A percentile compares a stretch with the other conserved stretches of the same genome.
Evolutionary conservation across 2,888 invertebrate species (phyloP).

Genomic region (Cyaniris semiargus): DNA sequence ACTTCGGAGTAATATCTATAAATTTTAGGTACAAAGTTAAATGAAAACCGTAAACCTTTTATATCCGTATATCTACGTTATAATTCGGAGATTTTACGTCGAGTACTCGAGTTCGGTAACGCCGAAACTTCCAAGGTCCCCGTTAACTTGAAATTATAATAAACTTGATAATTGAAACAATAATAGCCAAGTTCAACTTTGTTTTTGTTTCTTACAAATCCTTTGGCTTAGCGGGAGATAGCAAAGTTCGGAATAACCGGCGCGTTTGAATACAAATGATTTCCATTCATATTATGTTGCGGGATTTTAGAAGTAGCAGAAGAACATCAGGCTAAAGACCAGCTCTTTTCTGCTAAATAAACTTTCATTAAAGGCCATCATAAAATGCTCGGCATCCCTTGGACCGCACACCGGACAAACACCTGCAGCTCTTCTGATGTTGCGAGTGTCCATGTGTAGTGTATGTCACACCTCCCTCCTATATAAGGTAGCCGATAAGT

Average conservation of each 20-base stretch:
- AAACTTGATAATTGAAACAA: slow-evolving; percentile 27
- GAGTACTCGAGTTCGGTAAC: background rate
- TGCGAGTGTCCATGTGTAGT: too few species aligned
- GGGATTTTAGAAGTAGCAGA: background rate
- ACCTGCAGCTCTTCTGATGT: too few species aligned
- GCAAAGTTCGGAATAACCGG: slow-evolving; percentile 1
- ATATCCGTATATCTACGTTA: background rate
- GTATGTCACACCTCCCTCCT: too few species aligned
- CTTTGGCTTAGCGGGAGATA: background rate
- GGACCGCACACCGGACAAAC: too few species aligned
- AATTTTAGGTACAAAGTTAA: slow-evolving; percentile 9
- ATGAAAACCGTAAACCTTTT: slow-evolving; percentile 17
- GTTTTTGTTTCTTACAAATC: slow-evolving; percentile 16
- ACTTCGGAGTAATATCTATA: background rate
- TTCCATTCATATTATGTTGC: background rate
- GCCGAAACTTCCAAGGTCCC: background rate
- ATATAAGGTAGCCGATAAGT: too few species aligned
- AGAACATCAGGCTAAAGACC: background rate
- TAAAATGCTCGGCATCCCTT: too few species aligned
- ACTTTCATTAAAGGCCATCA: too few species aligned
- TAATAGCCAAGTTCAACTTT: slow-evolving; percentile 18
- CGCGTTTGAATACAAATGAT: background rate
- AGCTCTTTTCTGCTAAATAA: background rate
- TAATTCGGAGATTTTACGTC: slow-evolving; percentile 11
- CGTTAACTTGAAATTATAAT: slow-evolving; percentile 9